These are phyloP conservation scores for Axis porcinus DNA, from an alignment of 2,113 vertebrate species.

Conservation along the genomic window DNA sequence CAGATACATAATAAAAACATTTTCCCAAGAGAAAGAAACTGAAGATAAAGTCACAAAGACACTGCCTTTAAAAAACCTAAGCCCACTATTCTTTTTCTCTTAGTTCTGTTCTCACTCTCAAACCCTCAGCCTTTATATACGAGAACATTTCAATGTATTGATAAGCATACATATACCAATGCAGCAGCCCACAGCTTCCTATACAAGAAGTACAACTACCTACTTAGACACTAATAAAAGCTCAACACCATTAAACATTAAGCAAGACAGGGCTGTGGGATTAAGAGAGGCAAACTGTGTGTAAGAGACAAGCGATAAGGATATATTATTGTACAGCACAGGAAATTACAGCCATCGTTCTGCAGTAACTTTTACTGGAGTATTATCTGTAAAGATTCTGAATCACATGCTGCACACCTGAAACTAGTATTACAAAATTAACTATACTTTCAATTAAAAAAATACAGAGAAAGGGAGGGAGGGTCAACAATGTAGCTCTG, in stretches of 20 bases:
- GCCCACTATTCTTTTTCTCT: neutral
- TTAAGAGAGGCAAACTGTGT: neutral
- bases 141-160: neutral
- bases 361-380: neutral
- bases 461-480: neutral
- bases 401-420: neutral
- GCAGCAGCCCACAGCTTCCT: neutral
- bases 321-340: neutral
- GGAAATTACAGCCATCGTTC: neutral
- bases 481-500: neutral
- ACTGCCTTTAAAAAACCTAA: neutral
- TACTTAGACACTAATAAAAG: neutral
- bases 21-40: neutral
- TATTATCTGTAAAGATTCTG: neutral
- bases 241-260: neutral
- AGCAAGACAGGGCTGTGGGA: neutral
- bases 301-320: neutral
- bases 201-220: neutral
- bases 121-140: neutral
- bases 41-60: neutral
- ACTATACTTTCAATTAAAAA: neutral
- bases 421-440: neutral
- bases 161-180: neutral
- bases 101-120: neutral
- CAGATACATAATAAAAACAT: neutral